Base-by-base conservation (phyloP, 2,888 invertebrate species). In the Hydraecia micacea region DNA sequence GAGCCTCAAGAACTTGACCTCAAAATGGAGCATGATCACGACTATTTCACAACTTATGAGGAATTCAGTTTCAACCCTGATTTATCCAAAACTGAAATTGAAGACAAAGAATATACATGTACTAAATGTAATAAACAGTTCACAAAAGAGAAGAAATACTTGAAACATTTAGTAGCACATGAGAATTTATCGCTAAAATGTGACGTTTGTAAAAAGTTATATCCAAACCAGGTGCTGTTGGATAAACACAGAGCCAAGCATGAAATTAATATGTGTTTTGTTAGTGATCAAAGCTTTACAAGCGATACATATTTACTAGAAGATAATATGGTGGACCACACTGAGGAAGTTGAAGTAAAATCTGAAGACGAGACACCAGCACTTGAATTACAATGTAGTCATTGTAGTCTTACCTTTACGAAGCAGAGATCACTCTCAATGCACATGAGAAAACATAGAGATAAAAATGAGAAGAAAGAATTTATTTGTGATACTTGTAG, bases 371-470 rank as follows among this genome's bases (percentile, higher is more conserved):
- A 89, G 6, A 81, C 46, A 8, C 49, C 88, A 15, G 88, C 88
- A 67, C 86, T 89, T 13, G 86, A 84, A 63, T 94, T 93, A 77
- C 93, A 94, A 87, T 98, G 97, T 90, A 87, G 95, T 1, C 93
- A 97, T 67, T 98, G 98, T 91, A 92, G 95, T n/a, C 94, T 96
- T 86, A 93, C 93, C 42, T 97, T 97, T 89, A 93, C 91, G 8
- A 97, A 97, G 86, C 93, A 94, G 67, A 95, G 97, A 71, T 97
- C 97, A 7, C 91, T 97, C 0, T 95, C 96, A 9, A 91, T 92
- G 86, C 95, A 96, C 75, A 89, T 89, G 82, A 95, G 93, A 73
- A 94, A 93, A 81, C 95, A 96, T 85, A 93, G 89, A 79, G 86
- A 79, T 36, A 92, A 91, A 46, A 93, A 93, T 81, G 89, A 91